Base-by-base conservation (phyloP, 2,888 invertebrate genomes). In the Operophtera brumata region DNA sequence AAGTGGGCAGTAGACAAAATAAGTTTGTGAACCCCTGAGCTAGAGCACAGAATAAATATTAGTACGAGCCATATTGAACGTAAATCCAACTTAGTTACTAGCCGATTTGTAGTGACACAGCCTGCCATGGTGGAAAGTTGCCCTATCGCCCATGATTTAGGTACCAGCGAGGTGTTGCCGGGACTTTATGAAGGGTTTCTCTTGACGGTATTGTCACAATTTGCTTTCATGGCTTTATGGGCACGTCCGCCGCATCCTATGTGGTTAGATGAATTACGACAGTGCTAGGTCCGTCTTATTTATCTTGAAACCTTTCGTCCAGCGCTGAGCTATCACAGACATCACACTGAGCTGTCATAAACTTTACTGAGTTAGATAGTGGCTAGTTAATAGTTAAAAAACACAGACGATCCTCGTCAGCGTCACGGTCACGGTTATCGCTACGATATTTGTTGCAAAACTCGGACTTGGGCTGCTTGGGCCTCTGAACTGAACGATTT, bases 111-210 rank as follows among this genome's bases (percentile, higher is more conserved):
- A 40, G 39, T 51, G 50, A 45, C 34, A 34, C 6, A 45, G 13
- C 25, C 25, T 26, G 32, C 5, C 8, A 12, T 7, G 28, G 40
- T 47, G 46, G 41, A 52, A 47, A 47, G 46, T 52, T 46, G 52
- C 42, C 34, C 46, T 46, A 40, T 46, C 51, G 51, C 41, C 39
- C 11, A 41, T 46, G 51, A 41, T 50, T 44, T 40, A 51, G 8
- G 6, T 12, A 30, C 32, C 51, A 11, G 13, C 25, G 20, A 46
- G 50, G 50, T 35, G 52, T 52, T 42, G 8, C 26, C 40, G 32
- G 25, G 25, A 39, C 41, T 52, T 51, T 51, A 41, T 47, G 46
- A 41, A 30, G 39, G 50, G 37, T 51, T 50, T 51, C 50, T 44
- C 50, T 44, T 39, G 37, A 37, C 39, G 44, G 39, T 26, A 40